Base-by-base conservation (phyloP, 2,113 vertebrate species). In the Trichomycterus rosablanca region DNA sequence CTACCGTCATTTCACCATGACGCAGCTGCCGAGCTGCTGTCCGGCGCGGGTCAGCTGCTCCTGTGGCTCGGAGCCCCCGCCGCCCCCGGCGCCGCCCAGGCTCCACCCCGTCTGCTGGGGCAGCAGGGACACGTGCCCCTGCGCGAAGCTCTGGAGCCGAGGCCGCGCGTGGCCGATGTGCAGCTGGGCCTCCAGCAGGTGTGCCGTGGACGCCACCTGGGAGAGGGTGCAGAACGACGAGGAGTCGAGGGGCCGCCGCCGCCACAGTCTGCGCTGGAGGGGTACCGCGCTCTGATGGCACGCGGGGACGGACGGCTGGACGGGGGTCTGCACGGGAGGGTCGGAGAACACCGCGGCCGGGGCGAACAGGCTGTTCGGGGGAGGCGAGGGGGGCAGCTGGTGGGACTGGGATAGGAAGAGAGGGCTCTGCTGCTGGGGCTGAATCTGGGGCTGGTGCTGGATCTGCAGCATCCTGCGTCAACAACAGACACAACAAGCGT, bases 1-100 rank as follows among this genome's bases (percentile, higher is more conserved):
- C n/a, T n/a, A n/a, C n/a, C 15, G 19, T 75, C 76, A 97, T 68
- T 96, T 95, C 59, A 97, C 95, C 81, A 95, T 85, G 65, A 97
- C 93, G 0, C 89, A 92, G 37, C 88, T 92, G 44, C 89, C 89
- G 67, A 87, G 84, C 76, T 85, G 80, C 68, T 82, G 83, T 15
- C 78, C 69, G 3, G 68, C 43, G 67, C 73, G 57, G 48, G 75
- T 58, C 67, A 82, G 28, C 45, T 83, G 32, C 40, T 83, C 82
- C 78, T 85, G 84, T 70, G 81, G 37, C 68, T 81, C 26, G 0
- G 71, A 34, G 12, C 52, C 35, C 2, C 79, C 84, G 44, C 69
- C 45, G 20, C 78, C 45, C 6, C 85, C 78, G 35, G 78, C 78
- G 12, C 85, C 72, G 24, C 78, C 87, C 72, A 70, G 22, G 59